These are phyloP conservation scores for Acanthococcus lagerstroemiae DNA, from an alignment of 2,888 invertebrate genomes.

Conservation along the genomic window DNA sequence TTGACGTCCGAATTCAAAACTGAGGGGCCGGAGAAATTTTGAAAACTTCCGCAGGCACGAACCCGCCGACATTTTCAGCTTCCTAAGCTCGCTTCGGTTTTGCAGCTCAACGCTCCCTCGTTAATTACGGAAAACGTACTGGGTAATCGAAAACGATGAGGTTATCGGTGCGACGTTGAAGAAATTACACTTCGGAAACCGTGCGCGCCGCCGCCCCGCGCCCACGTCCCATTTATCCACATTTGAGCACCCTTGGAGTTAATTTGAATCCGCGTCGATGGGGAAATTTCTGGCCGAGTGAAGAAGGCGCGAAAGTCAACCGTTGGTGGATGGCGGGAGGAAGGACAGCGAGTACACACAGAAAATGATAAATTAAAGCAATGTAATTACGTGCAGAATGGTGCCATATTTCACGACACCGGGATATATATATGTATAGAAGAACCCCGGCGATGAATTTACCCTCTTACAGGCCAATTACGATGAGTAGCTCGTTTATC, in stretches of 20 bases:
- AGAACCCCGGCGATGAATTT: background rate
- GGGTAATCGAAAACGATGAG: constrained; percentile 13
- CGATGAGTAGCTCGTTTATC: constrained; percentile 27
- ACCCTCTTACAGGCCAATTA: constrained; percentile 28
- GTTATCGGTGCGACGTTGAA: constrained; percentile 21
- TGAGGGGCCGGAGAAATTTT: too few species aligned
- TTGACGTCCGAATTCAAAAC: too few species aligned
- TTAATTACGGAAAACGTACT: constrained; percentile 1
- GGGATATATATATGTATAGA: background rate
- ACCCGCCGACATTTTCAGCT: too few species aligned
- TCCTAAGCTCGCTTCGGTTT: too few species aligned
- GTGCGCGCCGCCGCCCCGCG: background rate
- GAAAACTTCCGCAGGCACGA: too few species aligned
- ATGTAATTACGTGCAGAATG: constrained; percentile 23
- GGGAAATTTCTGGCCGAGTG: too few species aligned
- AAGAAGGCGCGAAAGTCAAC: too few species aligned
- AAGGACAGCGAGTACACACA: background rate
- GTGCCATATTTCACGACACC: constrained; percentile 23
- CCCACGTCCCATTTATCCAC: background rate
- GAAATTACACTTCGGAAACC: constrained; percentile 11
- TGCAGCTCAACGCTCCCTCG: too few species aligned
- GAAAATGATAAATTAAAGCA: constrained; percentile 27
- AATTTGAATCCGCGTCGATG: too few species aligned
- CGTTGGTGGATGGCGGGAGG: too few species aligned
- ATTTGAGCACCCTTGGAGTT: too few species aligned